Evolutionary conservation across 2,113 vertebrate genomes (phyloP).

Genomic region (Pseudorhombus dupliciocellatus): DNA sequence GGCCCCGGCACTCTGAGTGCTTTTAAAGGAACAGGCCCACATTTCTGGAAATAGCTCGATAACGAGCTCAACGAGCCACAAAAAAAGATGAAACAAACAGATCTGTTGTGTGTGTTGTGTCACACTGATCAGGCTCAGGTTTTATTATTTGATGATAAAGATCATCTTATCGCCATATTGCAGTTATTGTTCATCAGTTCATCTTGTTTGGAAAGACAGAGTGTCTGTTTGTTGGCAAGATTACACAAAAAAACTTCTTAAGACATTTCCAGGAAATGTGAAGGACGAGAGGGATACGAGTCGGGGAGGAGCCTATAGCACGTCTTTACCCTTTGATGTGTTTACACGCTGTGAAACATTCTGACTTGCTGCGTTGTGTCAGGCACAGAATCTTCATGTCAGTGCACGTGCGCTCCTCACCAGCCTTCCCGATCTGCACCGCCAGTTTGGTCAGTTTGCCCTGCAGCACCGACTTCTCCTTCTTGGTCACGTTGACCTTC

Average conservation of each 20-base stretch:
- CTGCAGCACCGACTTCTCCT: slow-evolving; percentile 98
- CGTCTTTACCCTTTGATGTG: too few species aligned
- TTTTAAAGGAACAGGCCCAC: slow-evolving; percentile 29
- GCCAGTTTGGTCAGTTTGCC: slow-evolving; percentile 95
- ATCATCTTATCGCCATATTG: not conserved
- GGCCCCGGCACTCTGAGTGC: not conserved
- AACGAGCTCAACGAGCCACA: not conserved
- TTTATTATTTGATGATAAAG: not conserved
- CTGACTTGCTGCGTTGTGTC: too few species aligned
- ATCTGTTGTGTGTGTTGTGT: not conserved
- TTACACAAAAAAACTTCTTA: too few species aligned
- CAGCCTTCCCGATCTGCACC: slow-evolving; percentile 96
- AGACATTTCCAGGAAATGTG: too few species aligned
- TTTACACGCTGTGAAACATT: too few species aligned
- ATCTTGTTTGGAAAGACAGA: not conserved
- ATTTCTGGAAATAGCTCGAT: slow-evolving; percentile 10
- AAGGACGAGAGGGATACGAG: too few species aligned
- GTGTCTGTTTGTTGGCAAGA: too few species aligned
- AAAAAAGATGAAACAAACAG: not conserved
- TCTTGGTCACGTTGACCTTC: slow-evolving; percentile 90
- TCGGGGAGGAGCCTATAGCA: too few species aligned
- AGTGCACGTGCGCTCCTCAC: slow-evolving; percentile 73
- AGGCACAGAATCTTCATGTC: too few species aligned
- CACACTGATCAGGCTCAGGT: not conserved
- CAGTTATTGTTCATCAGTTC: not conserved